Percentiles rank a stretch among this genome's conserved stretches.
Conservation (phyloP, 2,113 vertebrate genomes). For the Noturus placidus region DNA sequence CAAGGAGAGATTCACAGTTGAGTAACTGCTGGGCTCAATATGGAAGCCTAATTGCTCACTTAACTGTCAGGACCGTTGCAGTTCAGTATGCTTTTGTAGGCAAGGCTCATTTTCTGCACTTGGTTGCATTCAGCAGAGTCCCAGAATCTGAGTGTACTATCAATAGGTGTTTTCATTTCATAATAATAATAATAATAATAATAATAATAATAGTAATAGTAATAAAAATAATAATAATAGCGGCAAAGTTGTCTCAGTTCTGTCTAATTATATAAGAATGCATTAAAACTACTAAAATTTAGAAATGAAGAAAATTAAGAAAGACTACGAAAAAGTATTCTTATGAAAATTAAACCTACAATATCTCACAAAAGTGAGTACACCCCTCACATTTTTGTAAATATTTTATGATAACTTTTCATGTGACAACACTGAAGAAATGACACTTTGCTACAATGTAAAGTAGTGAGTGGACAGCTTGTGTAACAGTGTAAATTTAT, state of each 20-base stretch:
- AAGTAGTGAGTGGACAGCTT: too few species aligned
- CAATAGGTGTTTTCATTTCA: not conserved
- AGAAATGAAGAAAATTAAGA: too few species aligned
- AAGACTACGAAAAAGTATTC: too few species aligned
- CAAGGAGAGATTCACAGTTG: constrained; percentile 1
- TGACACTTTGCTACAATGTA: too few species aligned
- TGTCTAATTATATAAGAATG: not conserved
- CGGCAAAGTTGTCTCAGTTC: not conserved
- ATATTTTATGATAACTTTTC: too few species aligned
- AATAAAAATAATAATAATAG: not conserved
- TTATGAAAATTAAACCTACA: too few species aligned
- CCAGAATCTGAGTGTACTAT: not conserved
- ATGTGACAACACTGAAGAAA: too few species aligned
- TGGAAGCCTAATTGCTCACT: constrained; percentile 52
- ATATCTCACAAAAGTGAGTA: too few species aligned
- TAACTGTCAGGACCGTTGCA: constrained; percentile 49
- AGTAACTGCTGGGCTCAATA: constrained; percentile 42
- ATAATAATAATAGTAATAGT: not conserved
- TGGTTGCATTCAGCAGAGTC: not conserved
- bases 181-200: not conserved
- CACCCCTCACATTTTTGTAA: too few species aligned
- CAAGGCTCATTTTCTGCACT: not conserved
- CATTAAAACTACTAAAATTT: not conserved
- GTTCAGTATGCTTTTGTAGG: constrained; percentile 23
- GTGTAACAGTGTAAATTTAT: too few species aligned